Base-by-base conservation (phyloP, 2,113 vertebrate genomes). In the Naja naja region DNA sequence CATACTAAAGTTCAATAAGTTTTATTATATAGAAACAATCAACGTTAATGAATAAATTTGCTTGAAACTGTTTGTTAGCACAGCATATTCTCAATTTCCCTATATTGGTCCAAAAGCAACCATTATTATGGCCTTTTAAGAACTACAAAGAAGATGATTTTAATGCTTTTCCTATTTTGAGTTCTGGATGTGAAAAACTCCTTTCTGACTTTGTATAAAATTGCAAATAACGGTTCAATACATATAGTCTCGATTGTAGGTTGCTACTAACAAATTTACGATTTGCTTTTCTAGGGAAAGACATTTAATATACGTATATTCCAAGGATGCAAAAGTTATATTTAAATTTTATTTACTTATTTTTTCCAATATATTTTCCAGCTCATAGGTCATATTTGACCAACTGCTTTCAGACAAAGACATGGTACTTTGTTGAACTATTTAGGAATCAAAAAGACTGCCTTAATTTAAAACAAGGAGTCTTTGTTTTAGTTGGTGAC, bases 391-490 rank as follows among this genome's bases (percentile, higher is more conserved):
- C 97, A 96, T 97, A 97, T 97, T 97, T 97, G 97, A 97, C 97
- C 98, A 97, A 97, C 97, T 97, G 97, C 97, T 98, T 98, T 97
- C 96, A 97, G 95, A 93, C 74, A 97, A 97, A 97, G 97, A 97
- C 97, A 96, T 95, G 96, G 96, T 97, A 97, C 97, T 98, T 98
- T 98, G 98, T 97, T 97, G 97, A 97, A 97, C 97, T 97, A 97
- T 98, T 98, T 97, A 97, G 97, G 97, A 97, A 97, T 97, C 97
- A 96, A 96, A 97, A 97, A 98, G 98, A 98, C 97, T 98, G 98
- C 98, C 98, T 98, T 98, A 98, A 98, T 98, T 98, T 98, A 98
- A 98, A 97, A 99, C 98, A 99, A 98, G 99, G 98, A 96, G 97
- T 95, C 98, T 99, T 99, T 99, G 99, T 99, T 98, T 98, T 98